Evolutionary conservation across 2,797 vertebrate species (phyloP).

Genomic region (Anabas testudineus): DNA sequence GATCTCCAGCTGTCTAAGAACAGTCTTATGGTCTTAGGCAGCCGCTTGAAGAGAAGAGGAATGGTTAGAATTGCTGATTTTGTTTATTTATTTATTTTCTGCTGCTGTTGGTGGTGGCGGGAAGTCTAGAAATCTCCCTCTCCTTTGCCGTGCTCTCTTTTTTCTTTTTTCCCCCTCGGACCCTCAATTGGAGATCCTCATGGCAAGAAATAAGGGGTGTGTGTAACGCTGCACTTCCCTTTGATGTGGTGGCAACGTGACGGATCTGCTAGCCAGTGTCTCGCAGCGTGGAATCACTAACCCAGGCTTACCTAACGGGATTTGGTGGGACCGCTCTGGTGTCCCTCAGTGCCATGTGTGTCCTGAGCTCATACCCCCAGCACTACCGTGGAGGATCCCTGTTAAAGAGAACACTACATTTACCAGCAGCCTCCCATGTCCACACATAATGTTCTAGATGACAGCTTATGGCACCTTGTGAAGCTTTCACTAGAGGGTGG

Average conservation of each 20-base stretch:
- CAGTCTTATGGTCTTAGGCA: conserved; percentile 39
- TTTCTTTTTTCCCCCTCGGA: conserved; percentile 64
- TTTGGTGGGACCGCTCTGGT: conserved; percentile 82
- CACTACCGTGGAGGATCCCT: conserved; percentile 77
- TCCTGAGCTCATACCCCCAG: conserved; percentile 79
- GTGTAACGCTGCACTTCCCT: conserved; percentile 69
- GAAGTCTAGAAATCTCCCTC: conserved; percentile 39
- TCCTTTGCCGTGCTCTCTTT: conserved; percentile 43
- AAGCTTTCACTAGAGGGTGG: conserved; percentile 51
- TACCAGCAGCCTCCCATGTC: conserved; percentile 77
- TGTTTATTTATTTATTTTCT: conserved; percentile 34
- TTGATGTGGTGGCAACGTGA: conserved; percentile 87
- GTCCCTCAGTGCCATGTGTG: conserved; percentile 80
- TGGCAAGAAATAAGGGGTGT: conserved; percentile 61
- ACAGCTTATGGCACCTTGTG: conserved; percentile 56
- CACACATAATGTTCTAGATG: conserved; percentile 63
- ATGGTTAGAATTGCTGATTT: conserved; percentile 19
- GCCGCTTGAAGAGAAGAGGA: conserved; percentile 43
- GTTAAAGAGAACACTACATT: conserved; percentile 80
- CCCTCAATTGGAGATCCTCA: conserved; percentile 74
- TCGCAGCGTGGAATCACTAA: conserved; percentile 87
- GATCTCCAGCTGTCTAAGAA: conserved; percentile 52
- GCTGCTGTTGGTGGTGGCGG: conserved; percentile 2
- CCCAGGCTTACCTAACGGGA: conserved; percentile 87
- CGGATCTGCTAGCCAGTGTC: conserved; percentile 84